phyloP scores from a whole-genome alignment of 2,113 vertebrate species.

The Halcyon senegalensis region DNA sequence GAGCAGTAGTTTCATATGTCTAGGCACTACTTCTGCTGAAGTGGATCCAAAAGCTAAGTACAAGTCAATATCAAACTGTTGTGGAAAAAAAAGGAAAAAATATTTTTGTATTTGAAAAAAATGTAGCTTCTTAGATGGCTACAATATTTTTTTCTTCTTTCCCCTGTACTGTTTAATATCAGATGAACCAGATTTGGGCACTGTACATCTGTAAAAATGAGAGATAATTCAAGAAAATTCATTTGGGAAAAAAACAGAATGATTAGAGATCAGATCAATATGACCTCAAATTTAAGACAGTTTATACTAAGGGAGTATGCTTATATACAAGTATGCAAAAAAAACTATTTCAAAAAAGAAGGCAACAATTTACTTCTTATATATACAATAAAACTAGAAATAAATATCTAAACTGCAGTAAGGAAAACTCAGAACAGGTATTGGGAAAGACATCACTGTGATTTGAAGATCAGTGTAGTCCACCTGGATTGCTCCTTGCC shows the following conservation, averaged over 20 bases:
- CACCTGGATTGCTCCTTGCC: background rate
- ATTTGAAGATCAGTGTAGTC: background rate
- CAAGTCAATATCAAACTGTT: background rate
- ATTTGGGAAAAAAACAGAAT: background rate
- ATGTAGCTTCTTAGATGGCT: background rate
- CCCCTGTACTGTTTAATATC: background rate
- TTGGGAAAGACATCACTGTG: background rate
- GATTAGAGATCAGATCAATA: background rate
- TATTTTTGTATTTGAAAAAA: background rate
- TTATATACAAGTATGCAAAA: background rate
- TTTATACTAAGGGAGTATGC: background rate
- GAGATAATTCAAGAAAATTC: background rate
- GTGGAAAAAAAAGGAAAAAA: background rate
- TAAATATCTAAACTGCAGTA: background rate
- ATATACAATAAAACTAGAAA: background rate
- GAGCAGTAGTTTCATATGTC: background rate
- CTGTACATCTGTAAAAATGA: background rate
- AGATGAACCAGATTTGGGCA: background rate
- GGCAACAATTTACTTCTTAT: background rate
- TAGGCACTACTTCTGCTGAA: background rate
- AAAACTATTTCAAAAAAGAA: background rate
- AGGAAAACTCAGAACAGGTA: background rate
- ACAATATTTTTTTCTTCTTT: background rate
- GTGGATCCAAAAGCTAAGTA: background rate
- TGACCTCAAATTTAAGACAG: background rate